phyloP scores from a whole-genome alignment of 2,113 vertebrate species.

The Hiodon tergisus region DNA sequence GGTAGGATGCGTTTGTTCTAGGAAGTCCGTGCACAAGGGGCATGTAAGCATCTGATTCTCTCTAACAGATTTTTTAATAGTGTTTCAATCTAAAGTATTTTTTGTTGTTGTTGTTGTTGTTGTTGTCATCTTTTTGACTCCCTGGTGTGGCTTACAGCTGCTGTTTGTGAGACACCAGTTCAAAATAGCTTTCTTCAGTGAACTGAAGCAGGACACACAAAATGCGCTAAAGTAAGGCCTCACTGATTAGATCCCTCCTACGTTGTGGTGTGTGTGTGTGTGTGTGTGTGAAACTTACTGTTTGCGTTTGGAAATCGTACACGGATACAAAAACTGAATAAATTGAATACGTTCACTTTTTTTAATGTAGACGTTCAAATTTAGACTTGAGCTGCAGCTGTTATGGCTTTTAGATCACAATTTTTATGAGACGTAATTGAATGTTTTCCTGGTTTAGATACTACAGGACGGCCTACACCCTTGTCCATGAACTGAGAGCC shows the following conservation, averaged over 20 bases:
- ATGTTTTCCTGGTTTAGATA: conserved; percentile 63
- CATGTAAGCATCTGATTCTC: no score
- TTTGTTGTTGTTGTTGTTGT: not conserved
- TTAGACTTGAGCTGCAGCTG: no score
- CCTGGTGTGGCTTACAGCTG: conserved; percentile 66
- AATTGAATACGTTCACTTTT: no score
- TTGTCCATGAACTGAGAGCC: conserved; percentile 89
- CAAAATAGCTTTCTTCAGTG: conserved; percentile 97
- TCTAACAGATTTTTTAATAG: not conserved
- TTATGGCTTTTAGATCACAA: no score
- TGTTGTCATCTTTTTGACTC: not conserved
- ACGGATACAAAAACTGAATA: no score
- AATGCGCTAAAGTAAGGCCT: conserved; percentile 91
- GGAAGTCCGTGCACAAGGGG: no score
- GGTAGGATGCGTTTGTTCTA: conserved; percentile 54
- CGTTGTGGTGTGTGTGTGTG: not conserved
- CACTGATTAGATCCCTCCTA: not conserved
- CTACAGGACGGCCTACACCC: conserved; percentile 89
- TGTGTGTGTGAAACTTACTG: not conserved
- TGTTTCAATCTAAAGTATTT: not conserved
- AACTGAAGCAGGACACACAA: conserved; percentile 94
- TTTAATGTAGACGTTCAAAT: no score
- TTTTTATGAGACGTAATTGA: not conserved
- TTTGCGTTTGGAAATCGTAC: no score
- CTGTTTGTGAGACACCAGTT: conserved; percentile 98